Evolutionary conservation across 2,888 invertebrate species (phyloP).

Genomic region (Ornithoptera alexandrae): DNA sequence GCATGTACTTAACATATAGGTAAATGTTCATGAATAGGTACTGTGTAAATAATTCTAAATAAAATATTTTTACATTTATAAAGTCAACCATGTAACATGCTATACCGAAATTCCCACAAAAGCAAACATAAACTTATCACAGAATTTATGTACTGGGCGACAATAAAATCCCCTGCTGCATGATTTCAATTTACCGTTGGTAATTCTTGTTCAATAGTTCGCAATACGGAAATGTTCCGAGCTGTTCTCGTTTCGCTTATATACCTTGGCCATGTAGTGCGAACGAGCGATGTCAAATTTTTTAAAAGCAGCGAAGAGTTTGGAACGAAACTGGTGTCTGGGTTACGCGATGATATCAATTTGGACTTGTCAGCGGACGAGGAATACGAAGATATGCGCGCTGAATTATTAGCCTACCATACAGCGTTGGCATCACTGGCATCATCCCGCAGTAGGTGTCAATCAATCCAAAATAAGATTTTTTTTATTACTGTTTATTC

Average conservation of each 20-base stretch:
- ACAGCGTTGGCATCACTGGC: conserved; percentile 55
- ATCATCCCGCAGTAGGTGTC: conserved; percentile 31
- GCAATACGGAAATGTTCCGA: conserved; percentile 20
- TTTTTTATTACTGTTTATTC: neutral
- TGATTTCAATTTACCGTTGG: conserved; percentile 27
- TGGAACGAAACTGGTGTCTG: conserved; percentile 45
- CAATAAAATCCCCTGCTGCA: conserved; percentile 52
- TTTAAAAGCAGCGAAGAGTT: conserved; percentile 40
- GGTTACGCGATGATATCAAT: conserved; percentile 57
- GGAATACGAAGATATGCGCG: conserved; percentile 70
- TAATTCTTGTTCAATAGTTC: conserved; percentile 11
- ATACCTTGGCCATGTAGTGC: conserved; percentile 9
- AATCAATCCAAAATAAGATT: neutral
- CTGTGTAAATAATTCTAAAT: no score
- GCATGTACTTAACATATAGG: no score
- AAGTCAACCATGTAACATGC: neutral
- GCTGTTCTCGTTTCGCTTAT: conserved; percentile 14
- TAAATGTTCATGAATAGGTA: no score
- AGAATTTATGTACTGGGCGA: conserved; percentile 55
- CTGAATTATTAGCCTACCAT: conserved; percentile 66
- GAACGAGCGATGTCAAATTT: conserved; percentile 14
- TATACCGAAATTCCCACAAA: conserved; percentile 9
- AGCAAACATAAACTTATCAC: conserved; percentile 40
- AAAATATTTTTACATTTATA: neutral
- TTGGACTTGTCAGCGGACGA: conserved; percentile 64